Evolutionary conservation across 2,113 vertebrate species (phyloP).

Genomic region (Cyphomyrus plagiostoma): DNA sequence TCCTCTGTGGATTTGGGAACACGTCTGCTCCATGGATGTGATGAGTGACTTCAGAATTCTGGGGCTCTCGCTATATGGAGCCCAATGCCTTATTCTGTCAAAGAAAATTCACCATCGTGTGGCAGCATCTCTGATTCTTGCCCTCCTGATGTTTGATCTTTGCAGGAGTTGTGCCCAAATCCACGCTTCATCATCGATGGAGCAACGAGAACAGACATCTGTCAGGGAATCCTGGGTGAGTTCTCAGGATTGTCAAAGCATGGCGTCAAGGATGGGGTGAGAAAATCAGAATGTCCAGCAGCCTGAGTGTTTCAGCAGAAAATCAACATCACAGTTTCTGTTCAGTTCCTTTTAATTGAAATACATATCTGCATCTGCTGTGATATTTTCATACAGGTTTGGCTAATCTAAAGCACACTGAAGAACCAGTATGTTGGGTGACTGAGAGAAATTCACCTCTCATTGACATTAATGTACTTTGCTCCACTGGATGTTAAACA

Average conservation of each 20-base stretch:
- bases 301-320: not conserved
- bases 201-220: conserved; percentile 61
- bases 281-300: not conserved
- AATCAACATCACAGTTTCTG: not conserved
- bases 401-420: not conserved
- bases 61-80: not conserved
- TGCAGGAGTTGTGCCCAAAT: conserved; percentile 53
- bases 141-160: not conserved
- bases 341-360: not conserved
- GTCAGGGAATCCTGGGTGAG: conserved; percentile 63
- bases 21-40: not conserved
- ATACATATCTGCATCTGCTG: not conserved
- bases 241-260: not conserved
- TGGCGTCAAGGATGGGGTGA: not conserved
- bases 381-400: not conserved
- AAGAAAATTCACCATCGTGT: not conserved
- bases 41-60: not conserved
- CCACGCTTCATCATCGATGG: conserved; percentile 58
- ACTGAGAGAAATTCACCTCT: not conserved
- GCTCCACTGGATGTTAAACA: not conserved
- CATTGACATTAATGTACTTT: not conserved
- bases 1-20: not conserved
- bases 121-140: not conserved
- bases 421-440: not conserved
- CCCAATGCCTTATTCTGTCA: not conserved